Evolutionary conservation across 2,797 vertebrate species (phyloP).

Genomic region (Neoniphon sammara): DNA sequence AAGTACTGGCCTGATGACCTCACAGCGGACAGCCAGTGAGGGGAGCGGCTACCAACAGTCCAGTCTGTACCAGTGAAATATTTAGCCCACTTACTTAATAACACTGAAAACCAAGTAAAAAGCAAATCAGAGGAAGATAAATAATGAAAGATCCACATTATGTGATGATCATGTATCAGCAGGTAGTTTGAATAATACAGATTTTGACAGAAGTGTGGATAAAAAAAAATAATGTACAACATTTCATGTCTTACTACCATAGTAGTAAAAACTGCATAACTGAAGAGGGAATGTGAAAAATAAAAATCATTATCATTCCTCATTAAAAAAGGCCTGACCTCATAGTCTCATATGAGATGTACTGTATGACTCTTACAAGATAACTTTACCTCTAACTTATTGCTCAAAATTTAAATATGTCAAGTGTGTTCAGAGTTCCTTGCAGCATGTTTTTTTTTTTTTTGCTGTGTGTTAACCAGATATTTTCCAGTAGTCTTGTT

Average conservation of each 20-base stretch:
- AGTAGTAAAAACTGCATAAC: too few relatives aligned
- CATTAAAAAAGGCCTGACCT: too few relatives aligned
- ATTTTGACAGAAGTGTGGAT: too few relatives aligned
- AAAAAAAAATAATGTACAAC: too few relatives aligned
- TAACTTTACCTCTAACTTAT: slow-evolving; percentile 42
- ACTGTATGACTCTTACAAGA: not conserved
- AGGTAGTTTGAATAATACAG: too few relatives aligned
- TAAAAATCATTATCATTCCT: too few relatives aligned
- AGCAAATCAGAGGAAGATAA: not conserved
- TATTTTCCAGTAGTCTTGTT: slow-evolving; percentile 11
- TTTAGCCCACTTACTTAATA: not conserved
- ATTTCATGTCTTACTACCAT: too few relatives aligned
- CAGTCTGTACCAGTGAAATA: too few relatives aligned
- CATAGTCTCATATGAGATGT: not conserved
- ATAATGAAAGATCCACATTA: not conserved
- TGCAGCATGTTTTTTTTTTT: slow-evolving; percentile 10
- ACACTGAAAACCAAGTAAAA: not conserved
- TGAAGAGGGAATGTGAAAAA: too few relatives aligned
- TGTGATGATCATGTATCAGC: too few relatives aligned
- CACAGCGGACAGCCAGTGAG: slow-evolving; percentile 69
- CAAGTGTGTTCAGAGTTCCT: slow-evolving; percentile 13
- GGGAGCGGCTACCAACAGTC: slow-evolving; percentile 30
- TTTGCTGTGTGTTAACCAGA: slow-evolving; percentile 18
- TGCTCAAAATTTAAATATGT: slow-evolving; percentile 22
- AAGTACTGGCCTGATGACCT: slow-evolving; percentile 90